phyloP scores from a whole-genome alignment of 1,140 invertebrate genomes.

The Atta texana region DNA sequence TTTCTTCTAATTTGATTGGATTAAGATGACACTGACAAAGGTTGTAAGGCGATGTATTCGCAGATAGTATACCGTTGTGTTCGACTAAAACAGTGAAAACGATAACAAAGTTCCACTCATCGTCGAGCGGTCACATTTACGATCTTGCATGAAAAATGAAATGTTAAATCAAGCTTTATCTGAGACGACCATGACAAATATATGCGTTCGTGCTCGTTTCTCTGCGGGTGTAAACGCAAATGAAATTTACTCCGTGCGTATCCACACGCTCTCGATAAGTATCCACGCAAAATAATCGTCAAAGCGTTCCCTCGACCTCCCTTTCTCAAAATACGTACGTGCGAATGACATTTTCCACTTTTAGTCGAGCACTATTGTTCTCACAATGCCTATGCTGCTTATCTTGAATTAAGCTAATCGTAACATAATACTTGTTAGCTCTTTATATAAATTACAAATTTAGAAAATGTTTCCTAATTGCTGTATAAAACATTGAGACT shows the following conservation, averaged over 20 bases:
- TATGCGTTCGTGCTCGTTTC: conserved; percentile 22
- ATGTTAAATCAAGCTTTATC: conserved; percentile 58
- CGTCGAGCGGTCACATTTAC: conserved; percentile 35
- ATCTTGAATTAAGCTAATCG: background rate
- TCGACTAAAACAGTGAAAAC: conserved; percentile 1
- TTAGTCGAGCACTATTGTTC: conserved; percentile 12
- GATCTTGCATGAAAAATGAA: conserved; percentile 43
- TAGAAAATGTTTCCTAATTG: background rate
- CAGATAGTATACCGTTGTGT: background rate
- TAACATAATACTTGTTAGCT: background rate
- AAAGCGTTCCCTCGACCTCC: background rate
- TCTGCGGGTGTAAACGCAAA: conserved; percentile 47
- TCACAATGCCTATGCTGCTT: background rate
- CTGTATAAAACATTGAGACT: background rate
- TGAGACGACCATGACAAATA: conserved; percentile 24
- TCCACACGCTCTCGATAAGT: background rate
- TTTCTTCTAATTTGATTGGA: too few species aligned
- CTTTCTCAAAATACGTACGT: background rate
- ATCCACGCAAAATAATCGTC: conserved; percentile 36
- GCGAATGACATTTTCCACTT: background rate
- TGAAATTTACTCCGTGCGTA: conserved; percentile 39
- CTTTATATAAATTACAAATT: background rate
- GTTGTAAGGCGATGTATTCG: background rate
- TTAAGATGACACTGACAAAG: too few species aligned
- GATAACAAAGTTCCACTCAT: conserved; percentile 25